phyloP scores from a whole-genome alignment of 1,140 invertebrate species.

The Tetramorium alpestre region DNA sequence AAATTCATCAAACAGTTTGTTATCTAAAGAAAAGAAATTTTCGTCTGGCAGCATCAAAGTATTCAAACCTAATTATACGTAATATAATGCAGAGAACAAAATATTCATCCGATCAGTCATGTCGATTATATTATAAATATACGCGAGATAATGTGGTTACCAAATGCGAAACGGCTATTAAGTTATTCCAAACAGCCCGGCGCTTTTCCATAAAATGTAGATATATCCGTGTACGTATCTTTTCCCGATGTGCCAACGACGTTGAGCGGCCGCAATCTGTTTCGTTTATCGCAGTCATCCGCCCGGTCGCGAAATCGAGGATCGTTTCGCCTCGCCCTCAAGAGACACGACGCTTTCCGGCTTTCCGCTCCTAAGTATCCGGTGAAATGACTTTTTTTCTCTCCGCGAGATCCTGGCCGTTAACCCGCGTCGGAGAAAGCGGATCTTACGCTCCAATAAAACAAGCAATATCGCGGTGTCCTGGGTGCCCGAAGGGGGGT shows the following conservation, averaged over 20 bases:
- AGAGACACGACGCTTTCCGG: conserved; percentile 42
- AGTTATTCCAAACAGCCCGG: conserved; percentile 57
- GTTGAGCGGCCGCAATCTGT: conserved; percentile 63
- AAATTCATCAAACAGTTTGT: background rate
- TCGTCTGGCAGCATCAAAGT: background rate
- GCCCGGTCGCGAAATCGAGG: background rate
- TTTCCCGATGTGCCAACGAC: conserved; percentile 45
- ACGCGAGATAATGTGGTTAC: background rate
- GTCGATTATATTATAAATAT: background rate
- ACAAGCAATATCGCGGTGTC: conserved; percentile 82
- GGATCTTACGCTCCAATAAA: conserved; percentile 81
- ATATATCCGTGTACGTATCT: conserved; percentile 59
- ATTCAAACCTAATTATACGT: background rate
- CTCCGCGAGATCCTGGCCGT: conserved; percentile 29
- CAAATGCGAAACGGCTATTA: conserved; percentile 27
- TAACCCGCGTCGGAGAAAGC: conserved; percentile 18
- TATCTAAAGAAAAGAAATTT: background rate
- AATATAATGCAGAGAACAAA: background rate
- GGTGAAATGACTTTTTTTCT: conserved; percentile 68
- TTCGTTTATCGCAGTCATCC: conserved; percentile 63
- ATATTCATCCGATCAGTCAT: background rate
- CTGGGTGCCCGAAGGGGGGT: conserved; percentile 74
- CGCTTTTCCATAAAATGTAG: conserved; percentile 65
- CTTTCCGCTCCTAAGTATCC: conserved; percentile 69
- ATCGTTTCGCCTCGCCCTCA: conserved; percentile 28